Conservation (phyloP, 2,888 invertebrate genomes). For the Phlogophora meticulosa region DNA sequence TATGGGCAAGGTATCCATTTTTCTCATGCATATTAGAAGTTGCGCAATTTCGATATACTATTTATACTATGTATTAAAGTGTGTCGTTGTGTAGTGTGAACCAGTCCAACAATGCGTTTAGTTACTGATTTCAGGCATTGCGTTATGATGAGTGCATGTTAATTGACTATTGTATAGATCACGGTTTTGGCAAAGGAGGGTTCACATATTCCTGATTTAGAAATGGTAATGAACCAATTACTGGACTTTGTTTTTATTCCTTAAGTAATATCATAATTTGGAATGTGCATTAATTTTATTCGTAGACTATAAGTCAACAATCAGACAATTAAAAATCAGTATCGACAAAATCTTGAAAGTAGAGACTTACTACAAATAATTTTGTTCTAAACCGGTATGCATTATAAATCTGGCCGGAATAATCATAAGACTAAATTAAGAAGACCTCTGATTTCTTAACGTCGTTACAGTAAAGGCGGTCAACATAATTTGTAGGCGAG, state of each 20-base stretch:
- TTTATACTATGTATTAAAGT: too few species aligned
- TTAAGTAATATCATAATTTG: neutral
- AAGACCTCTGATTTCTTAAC: constrained; percentile 42
- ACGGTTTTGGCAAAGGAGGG: neutral
- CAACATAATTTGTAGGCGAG: constrained; percentile 24
- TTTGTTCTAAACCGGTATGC: constrained; percentile 51
- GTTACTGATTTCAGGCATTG: too few species aligned
- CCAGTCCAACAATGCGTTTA: too few species aligned
- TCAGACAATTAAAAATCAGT: constrained; percentile 3
- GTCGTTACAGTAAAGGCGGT: constrained; percentile 18
- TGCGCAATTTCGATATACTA: too few species aligned
- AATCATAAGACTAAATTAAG: constrained; percentile 21
- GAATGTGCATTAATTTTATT: neutral
- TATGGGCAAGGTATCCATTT: too few species aligned
- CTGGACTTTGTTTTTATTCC: too few species aligned
- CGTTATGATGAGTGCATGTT: neutral
- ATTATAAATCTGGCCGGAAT: constrained; percentile 23
- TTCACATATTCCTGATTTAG: neutral
- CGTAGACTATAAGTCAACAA: too few species aligned
- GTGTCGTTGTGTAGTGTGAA: too few species aligned
- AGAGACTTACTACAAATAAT: constrained; percentile 9
- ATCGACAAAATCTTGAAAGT: constrained; percentile 9
- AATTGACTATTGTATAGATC: neutral
- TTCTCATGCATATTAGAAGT: too few species aligned
- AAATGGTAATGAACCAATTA: neutral